phyloP scores from a whole-genome alignment of 2,797 vertebrate species.

The Spondyliosoma cantharus region DNA sequence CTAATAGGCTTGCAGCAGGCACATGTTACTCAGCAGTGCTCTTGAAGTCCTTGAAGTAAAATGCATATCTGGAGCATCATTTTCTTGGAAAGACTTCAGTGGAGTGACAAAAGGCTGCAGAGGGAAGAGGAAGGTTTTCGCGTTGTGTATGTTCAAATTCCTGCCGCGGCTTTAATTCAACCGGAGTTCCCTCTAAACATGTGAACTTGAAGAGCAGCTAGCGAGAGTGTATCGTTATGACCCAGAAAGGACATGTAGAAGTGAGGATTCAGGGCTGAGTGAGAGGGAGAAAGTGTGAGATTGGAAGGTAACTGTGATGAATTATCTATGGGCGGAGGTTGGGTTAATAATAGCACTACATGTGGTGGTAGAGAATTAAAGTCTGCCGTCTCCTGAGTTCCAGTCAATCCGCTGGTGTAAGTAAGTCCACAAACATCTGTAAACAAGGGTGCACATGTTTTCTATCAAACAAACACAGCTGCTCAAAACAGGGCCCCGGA shows the following conservation, averaged over 20 bases:
- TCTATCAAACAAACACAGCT: constrained; percentile 83
- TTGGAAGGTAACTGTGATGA: constrained; percentile 74
- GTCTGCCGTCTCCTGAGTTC: constrained; percentile 70
- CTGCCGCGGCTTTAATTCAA: constrained; percentile 47
- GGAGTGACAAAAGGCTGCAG: too few species aligned
- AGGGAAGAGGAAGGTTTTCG: too few species aligned
- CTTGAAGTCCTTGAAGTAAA: too few species aligned
- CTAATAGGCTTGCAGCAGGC: too few species aligned
- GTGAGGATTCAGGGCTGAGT: constrained; percentile 57
- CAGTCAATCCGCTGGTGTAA: constrained; percentile 87
- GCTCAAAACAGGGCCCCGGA: constrained; percentile 83
- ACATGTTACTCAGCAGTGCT: too few species aligned
- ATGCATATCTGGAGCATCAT: too few species aligned
- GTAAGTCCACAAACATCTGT: constrained; percentile 90
- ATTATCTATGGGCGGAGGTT: constrained; percentile 74
- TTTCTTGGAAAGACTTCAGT: too few species aligned
- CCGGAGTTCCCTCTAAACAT: constrained; percentile 8
- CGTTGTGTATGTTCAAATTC: too few species aligned
- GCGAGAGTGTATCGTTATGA: constrained; percentile 64
- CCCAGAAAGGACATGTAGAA: constrained; percentile 73
- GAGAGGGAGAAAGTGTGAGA: constrained; percentile 59
- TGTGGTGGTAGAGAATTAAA: constrained; percentile 57
- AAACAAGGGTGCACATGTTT: constrained; percentile 82
- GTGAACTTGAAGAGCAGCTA: constrained; percentile 47
- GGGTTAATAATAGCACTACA: constrained; percentile 84